Evolutionary conservation across 2,888 invertebrate genomes (phyloP).

Genomic region (Acleris holmiana): DNA sequence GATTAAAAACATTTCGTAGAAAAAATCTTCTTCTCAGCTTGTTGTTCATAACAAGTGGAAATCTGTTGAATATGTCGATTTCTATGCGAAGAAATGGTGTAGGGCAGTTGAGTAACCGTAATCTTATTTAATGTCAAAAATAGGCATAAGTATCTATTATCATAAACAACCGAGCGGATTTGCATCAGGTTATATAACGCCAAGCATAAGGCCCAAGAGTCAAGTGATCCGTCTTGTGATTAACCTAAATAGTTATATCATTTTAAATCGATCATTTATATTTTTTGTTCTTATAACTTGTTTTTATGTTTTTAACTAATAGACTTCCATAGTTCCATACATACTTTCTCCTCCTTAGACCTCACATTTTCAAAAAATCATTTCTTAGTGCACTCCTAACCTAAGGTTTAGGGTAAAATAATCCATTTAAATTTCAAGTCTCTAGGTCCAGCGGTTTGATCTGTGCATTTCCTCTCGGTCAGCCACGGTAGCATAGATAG

Average conservation of each 20-base stretch:
- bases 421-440: too few species aligned
- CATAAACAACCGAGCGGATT: slow-evolving; percentile 44
- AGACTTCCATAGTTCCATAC: too few species aligned
- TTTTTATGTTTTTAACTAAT: too few species aligned
- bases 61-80: slow-evolving; percentile 21
- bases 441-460: too few species aligned
- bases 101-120: slow-evolving; percentile 46
- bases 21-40: slow-evolving; percentile 1
- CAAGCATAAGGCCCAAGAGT: slow-evolving; percentile 39
- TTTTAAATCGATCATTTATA: slow-evolving; percentile 40
- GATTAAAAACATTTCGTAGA: not conserved
- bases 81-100: slow-evolving; percentile 36
- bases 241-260: slow-evolving; percentile 52
- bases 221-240: slow-evolving; percentile 47
- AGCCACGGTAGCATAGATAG: not conserved
- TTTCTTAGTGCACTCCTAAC: too few species aligned
- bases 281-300: slow-evolving; percentile 31
- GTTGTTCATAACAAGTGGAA: slow-evolving; percentile 3
- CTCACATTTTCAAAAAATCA: too few species aligned
- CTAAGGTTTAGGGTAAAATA: too few species aligned
- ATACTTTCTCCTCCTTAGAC: too few species aligned
- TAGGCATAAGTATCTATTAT: slow-evolving; percentile 43
- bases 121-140: slow-evolving; percentile 47
- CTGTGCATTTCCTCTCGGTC: too few species aligned
- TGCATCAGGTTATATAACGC: slow-evolving; percentile 52